Base-by-base conservation (phyloP, 92 coral and sea anemone genomes). In the Umimayanthus chanpuru region DNA sequence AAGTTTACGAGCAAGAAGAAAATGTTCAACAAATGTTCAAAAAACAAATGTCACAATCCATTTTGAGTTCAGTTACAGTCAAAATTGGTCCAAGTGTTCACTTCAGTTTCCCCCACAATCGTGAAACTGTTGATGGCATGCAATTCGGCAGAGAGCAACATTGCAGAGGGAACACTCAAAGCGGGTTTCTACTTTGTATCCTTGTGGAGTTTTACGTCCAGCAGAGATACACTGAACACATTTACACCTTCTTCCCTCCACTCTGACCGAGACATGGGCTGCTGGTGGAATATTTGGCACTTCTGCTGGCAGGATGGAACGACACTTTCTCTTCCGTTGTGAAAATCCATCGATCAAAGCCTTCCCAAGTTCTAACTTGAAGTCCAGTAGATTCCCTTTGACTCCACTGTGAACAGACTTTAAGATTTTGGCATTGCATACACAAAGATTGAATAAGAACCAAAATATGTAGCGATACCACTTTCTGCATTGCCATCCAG, bases 381-480 rank as follows among this genome's bases (percentile, higher is more conserved):
- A 91, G 21, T 0, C 43, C 7, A 74, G 23, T 40, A 61, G 28
- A 2, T 75, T 3, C n/a, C n/a, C 43, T 58, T 85, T 89, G 5
- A 50, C 5, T 36, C 14, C 6, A 26, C 80, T 70, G 9, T 64
- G 81, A 16, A 39, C 14, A 18, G 39, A 9, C 41, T 44, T 77
- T 38, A 82, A 41, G 38, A 88, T 25, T 16, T 58, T 58, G 8
- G 55, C 85, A 88, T 91, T 76, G 20, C 91, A 74, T 28, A 82
- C 80, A 3, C 78, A 76, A 9, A 91, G 8, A 64, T 91, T 76
- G 23, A 91, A 74, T 28, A 76, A 40, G 74, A 91, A 91, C 91
- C 90, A 90, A 36, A 90, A 86, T 6, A 87, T 56, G 58, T 82
- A 88, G 30, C 36, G 26, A 25, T 91, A 91, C 89, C 93, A 88